A percentile compares a stretch with the other conserved stretches of the same genome.
Conservation (phyloP, 2,113 vertebrate genomes). For the Spea bombifrons region DNA sequence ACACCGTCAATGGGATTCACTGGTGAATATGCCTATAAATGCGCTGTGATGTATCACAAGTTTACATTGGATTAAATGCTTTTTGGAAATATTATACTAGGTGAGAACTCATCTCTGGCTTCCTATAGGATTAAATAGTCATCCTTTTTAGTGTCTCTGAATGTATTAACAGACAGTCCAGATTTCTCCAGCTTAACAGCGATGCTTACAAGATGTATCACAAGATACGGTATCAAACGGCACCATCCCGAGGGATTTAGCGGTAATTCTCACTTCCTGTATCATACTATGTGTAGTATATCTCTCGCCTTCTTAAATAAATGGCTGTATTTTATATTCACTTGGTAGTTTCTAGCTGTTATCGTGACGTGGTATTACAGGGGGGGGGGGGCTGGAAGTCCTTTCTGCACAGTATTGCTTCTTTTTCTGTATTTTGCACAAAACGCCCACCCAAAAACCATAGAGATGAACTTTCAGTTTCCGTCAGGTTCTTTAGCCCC, state of each 20-base stretch:
- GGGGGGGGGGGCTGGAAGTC: no score
- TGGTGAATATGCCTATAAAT: not conserved
- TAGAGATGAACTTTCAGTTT: no score
- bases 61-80: slow-evolving; percentile 32
- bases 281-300: not conserved
- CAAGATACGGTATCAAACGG: slow-evolving; percentile 28
- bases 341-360: no score
- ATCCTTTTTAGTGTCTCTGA: slow-evolving; percentile 3
- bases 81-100: slow-evolving; percentile 8
- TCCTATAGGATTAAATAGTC: slow-evolving; percentile 37
- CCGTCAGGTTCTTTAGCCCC: no score
- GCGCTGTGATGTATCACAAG: slow-evolving; percentile 4
- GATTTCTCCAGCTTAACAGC: slow-evolving; percentile 8
- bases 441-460: no score
- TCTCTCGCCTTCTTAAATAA: no score
- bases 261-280: not conserved
- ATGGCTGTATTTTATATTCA: no score
- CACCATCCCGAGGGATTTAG: not conserved
- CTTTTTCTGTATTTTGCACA: no score
- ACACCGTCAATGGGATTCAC: not conserved
- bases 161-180: slow-evolving; percentile 20
- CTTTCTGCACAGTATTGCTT: no score
- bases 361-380: no score
- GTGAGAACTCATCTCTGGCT: slow-evolving; percentile 20
- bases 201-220: slow-evolving; percentile 14